Percentiles rank a stretch among this genome's conserved stretches.
These are phyloP conservation scores for Nomada fabriciana DNA, from an alignment of 2,888 invertebrate genomes.

Conservation along the genomic window DNA sequence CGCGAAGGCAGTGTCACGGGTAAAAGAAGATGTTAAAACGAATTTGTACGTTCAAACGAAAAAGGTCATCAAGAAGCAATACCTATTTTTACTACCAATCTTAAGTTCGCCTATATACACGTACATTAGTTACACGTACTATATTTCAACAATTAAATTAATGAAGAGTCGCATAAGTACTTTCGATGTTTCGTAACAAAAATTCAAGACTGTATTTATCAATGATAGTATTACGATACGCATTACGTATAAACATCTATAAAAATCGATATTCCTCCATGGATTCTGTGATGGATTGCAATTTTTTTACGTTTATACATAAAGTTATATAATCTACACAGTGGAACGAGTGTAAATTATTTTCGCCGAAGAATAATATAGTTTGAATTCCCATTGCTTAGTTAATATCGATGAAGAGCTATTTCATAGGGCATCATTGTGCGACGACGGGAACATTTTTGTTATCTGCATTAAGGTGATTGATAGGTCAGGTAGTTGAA, in stretches of 20 bases:
- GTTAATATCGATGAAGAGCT: not conserved
- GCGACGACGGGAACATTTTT: constrained; percentile 9
- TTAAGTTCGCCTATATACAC: constrained; percentile 17
- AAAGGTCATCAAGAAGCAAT: constrained; percentile 55
- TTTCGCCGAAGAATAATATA: not conserved
- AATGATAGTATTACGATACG: constrained; percentile 8
- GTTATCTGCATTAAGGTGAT: constrained; percentile 24
- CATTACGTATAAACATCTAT: constrained; percentile 8
- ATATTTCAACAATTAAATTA: constrained; percentile 1
- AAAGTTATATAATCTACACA: not conserved
- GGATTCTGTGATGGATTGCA: constrained; percentile 6
- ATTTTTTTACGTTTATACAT: constrained; percentile 19
- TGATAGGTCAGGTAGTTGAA: constrained; percentile 1
- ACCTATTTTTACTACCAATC: constrained; percentile 50
- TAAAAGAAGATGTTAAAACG: constrained; percentile 24
- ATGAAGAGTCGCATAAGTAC: not conserved
- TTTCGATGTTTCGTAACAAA: constrained; percentile 11
- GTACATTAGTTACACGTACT: constrained; percentile 4
- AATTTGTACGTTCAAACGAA: constrained; percentile 48
- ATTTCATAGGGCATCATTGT: not conserved
- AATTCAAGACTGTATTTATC: constrained; percentile 14
- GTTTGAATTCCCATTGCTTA: not conserved
- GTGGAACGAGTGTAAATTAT: not conserved
- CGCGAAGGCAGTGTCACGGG: constrained; percentile 7
- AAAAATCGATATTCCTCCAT: constrained; percentile 15